Base-by-base conservation (phyloP, 1,140 invertebrate species). In the Drosophila carrolli region DNA sequence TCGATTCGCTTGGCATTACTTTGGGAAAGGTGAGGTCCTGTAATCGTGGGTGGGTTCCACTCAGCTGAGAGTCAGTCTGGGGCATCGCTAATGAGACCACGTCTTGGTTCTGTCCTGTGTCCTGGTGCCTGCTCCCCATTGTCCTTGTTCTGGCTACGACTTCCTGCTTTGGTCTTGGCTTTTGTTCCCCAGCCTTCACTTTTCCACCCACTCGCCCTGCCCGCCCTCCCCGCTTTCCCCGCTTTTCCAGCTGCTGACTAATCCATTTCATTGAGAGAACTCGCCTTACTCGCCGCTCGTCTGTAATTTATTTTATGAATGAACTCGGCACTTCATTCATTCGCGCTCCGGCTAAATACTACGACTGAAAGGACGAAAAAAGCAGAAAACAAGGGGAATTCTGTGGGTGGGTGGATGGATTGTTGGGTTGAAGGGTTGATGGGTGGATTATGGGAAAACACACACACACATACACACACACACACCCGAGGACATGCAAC, bases 281-380 rank as follows among this genome's bases (percentile, higher is more conserved):
- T 48, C 44, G 57, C 62, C 56, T 54, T 46, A 50, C 43, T 41
- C 47, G 19, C 61, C 41, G 35, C 27, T 27, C 58, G 53, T 41
- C 83, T 79, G 79, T 66, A 79, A 79, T 88, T 88, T 83, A 72
- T 79, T 88, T 88, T 83, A 88, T 88, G 83, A 88, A 88, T 88
- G 83, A 88, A 88, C 66, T 77, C 84, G 65, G 62, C 79, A 74
- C 67, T 88, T 88, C 83, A 88, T 88, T 88, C 83, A 86, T 82
- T 72, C 75, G 29, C 50, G 56, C 51, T 9, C 2, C 43, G 19
- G 55, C 61, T 68, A 86, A 86, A 86, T 86, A 88, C 83, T 88
- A 86, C 83, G 83, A 58, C 63, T 61, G 57, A 46, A 46, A 54
- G 50, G 32, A 47, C 35, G 16, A 38, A 23, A 44, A 32, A n/a